Evolutionary conservation across 2,113 vertebrate species (phyloP).

Genomic region (Isurus oxyrinchus): DNA sequence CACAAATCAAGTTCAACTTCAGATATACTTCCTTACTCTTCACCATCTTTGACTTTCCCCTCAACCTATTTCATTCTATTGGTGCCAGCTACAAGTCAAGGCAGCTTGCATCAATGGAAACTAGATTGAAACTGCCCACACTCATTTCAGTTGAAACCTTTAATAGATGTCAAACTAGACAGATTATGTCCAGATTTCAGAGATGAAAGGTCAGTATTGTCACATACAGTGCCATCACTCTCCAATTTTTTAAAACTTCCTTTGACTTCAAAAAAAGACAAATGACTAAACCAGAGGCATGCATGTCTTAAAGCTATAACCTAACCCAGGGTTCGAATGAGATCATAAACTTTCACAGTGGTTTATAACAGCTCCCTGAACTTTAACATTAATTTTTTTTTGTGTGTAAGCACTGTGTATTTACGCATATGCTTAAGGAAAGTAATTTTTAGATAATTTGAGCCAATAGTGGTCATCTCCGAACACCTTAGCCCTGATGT

Average conservation of each 20-base stretch:
- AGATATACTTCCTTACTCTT: background rate
- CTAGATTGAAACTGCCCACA: background rate
- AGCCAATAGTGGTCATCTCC: background rate
- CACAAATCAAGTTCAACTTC: background rate
- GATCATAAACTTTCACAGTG: background rate
- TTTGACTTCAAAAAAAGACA: background rate
- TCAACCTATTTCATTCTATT: background rate
- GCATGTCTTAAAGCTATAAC: background rate
- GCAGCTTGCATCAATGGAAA: constrained; percentile 8
- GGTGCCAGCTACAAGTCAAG: background rate
- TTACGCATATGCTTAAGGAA: background rate
- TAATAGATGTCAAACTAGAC: constrained; percentile 17
- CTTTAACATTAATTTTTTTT: background rate
- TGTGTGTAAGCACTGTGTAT: background rate
- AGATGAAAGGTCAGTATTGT: constrained; percentile 26
- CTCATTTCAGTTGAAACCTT: background rate
- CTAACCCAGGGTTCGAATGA: background rate
- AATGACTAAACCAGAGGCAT: background rate
- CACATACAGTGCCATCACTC: background rate
- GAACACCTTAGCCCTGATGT: background rate
- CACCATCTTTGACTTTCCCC: background rate
- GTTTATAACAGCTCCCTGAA: background rate
- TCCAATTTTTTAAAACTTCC: background rate
- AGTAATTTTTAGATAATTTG: background rate
- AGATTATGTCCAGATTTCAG: background rate